Percentiles rank a stretch among this genome's conserved stretches.
Evolutionary conservation across 2,888 invertebrate species (phyloP).

Genomic region (Agrilus mali): DNA sequence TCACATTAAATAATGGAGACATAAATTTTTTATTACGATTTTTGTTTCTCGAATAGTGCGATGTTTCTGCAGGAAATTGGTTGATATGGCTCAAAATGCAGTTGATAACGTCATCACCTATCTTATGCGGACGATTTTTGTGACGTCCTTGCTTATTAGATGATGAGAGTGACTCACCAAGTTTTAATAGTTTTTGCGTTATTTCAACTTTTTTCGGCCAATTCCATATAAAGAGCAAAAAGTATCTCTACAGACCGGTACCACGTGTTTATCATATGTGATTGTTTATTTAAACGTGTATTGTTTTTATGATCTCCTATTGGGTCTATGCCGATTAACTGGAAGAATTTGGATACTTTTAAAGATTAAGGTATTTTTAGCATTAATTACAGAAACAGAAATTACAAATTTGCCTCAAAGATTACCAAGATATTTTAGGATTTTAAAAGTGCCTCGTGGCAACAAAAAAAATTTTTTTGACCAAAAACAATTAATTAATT

Average conservation of each 20-base stretch:
- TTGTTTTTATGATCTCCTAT: constrained; percentile 1
- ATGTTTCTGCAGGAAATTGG: neutral
- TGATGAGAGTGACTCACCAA: neutral
- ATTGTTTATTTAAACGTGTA: constrained; percentile 1
- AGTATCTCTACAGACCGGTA: neutral
- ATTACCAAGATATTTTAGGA: too few species aligned
- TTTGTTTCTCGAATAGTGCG: constrained; percentile 5
- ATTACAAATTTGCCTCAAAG: too few species aligned
- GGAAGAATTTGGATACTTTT: too few species aligned
- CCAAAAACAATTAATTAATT: too few species aligned
- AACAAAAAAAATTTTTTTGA: too few species aligned
- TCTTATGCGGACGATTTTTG: constrained; percentile 2
- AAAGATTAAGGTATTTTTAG: too few species aligned
- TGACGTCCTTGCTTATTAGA: constrained; percentile 1
- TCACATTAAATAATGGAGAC: constrained; percentile 3
- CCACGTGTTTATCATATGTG: neutral
- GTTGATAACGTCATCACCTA: neutral
- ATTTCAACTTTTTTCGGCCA: constrained; percentile 1
- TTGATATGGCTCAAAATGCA: neutral
- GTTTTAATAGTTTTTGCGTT: too few species aligned
- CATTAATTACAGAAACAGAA: too few species aligned
- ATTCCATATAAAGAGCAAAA: constrained; percentile 2
- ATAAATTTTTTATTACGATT: constrained; percentile 5
- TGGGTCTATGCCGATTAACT: neutral
- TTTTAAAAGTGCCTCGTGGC: too few species aligned